Conservation (phyloP, 2,797 vertebrate species). For the Hippopotamyrus pictus region DNA sequence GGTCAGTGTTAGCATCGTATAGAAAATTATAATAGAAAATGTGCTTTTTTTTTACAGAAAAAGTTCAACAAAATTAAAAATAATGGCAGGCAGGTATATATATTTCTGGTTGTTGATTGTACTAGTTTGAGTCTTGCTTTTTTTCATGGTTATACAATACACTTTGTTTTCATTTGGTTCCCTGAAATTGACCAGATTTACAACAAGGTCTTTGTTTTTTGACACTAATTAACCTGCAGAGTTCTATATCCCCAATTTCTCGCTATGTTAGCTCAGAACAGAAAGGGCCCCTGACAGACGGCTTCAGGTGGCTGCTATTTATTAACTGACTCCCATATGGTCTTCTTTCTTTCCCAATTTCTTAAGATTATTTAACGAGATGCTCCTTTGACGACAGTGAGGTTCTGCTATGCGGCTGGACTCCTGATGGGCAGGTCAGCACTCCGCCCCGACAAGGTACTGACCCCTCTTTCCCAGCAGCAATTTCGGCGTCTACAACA, state of each 20-base stretch:
- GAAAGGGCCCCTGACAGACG: not conserved
- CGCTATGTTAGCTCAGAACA: conserved; percentile 25
- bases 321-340: not conserved
- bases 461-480: not conserved
- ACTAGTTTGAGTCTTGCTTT: not conserved
- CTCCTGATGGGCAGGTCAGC: conserved; percentile 48
- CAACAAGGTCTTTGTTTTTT: conserved; percentile 10
- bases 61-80: not conserved
- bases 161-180: not conserved
- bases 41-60: not conserved
- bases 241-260: conserved; percentile 30
- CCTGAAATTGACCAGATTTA: not conserved
- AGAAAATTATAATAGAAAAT: not conserved
- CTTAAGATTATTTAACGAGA: conserved; percentile 66
- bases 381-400: conserved; percentile 64
- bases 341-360: conserved; percentile 10
- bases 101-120: not conserved
- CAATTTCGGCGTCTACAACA: not conserved
- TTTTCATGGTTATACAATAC: not conserved
- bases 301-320: not conserved
- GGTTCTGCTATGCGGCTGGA: conserved; percentile 68
- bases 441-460: conserved; percentile 37
- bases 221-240: conserved; percentile 13
- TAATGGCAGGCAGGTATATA: not conserved
- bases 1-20: conserved; percentile 41